Base-by-base conservation (phyloP, 2,113 vertebrate species). In the Oryzias curvinotus region DNA sequence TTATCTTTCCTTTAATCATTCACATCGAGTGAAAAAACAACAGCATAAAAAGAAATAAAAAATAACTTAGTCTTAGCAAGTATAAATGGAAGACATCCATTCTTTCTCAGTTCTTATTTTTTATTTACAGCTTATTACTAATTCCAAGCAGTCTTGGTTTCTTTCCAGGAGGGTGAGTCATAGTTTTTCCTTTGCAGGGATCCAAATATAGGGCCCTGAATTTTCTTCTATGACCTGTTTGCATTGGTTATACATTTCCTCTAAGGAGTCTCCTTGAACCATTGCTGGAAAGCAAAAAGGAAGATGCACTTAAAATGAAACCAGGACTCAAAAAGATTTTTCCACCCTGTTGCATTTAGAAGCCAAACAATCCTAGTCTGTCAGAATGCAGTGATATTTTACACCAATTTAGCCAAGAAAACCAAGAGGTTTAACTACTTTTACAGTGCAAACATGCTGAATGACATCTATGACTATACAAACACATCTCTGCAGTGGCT, bases 201-300 rank as follows among this genome's bases (percentile, higher is more conserved):
- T 95, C 97, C 97, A 99, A 94, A 98, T 97, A 92, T 94, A 99
- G 82, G 96, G 95, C 91, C 96, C 96, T 86, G 97, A 98, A 77
- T 99, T 95, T 91, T 98, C 96, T 90, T 99, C 97, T 89, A 99
- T 98, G 83, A 97, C 95, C 89, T 96, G 91, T 92, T 99, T 99
- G 94, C 96, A 97, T 85, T 96, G 93, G 90, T 94, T 95, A 93
- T 99, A 99, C 93, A 99, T 95, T 87, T 97, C 96, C 92, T 98
- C 96, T 93, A 98, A 91, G 80, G 94, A 97, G 84, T 98, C 95
- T 84, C 94, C 96, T 94, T 98, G 96, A 91, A 99, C 96, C 86
- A 99, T 93, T 68, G 97, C 97, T 99, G 89, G 48, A 86, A 48
- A 87, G 65, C 43, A 51, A 83, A 83, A 80, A 14, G 21, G 14